phyloP scores from a whole-genome alignment of 2,888 invertebrate species.

The Ophion ventricosus region DNA sequence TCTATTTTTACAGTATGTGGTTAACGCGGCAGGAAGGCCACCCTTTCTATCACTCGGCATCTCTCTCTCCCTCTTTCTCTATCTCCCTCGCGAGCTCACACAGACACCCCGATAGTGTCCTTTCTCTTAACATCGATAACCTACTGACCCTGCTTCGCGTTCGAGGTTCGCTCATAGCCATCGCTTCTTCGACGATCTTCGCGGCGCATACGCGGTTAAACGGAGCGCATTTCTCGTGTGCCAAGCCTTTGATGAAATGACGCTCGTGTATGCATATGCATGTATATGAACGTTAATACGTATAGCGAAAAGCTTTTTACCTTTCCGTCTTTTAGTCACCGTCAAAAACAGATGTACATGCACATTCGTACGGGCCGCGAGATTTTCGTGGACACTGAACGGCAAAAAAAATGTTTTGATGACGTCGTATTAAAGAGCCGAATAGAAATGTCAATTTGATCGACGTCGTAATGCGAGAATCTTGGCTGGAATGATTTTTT shows the following conservation, averaged over 20 bases:
- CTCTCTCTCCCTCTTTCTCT: conserved; percentile 3
- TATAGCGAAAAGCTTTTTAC: conserved; percentile 35
- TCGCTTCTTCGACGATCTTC: conserved; percentile 55
- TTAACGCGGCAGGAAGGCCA: conserved; percentile 67
- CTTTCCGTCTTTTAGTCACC: neutral
- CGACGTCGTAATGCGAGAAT: neutral
- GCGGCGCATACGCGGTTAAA: conserved; percentile 20
- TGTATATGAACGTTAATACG: conserved; percentile 14
- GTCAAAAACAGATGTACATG: neutral
- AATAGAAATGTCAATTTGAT: neutral
- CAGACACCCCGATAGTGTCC: conserved; percentile 33
- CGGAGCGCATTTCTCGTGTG: conserved; percentile 45
- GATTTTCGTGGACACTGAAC: neutral
- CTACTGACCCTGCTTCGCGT: conserved; percentile 74
- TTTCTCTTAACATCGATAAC: conserved; percentile 75
- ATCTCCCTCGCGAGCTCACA: conserved; percentile 1
- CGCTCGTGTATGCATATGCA: neutral
- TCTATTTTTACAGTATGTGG: conserved; percentile 68
- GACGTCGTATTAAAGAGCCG: neutral
- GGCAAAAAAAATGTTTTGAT: neutral
- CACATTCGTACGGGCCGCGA: neutral
- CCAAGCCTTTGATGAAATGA: conserved; percentile 62
- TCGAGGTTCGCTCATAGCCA: conserved; percentile 61
- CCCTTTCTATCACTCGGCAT: conserved; percentile 32
- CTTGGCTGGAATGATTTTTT: neutral